Evolutionary conservation across 2,113 vertebrate genomes (phyloP).

Genomic region (Urocynchramus pylzowi): DNA sequence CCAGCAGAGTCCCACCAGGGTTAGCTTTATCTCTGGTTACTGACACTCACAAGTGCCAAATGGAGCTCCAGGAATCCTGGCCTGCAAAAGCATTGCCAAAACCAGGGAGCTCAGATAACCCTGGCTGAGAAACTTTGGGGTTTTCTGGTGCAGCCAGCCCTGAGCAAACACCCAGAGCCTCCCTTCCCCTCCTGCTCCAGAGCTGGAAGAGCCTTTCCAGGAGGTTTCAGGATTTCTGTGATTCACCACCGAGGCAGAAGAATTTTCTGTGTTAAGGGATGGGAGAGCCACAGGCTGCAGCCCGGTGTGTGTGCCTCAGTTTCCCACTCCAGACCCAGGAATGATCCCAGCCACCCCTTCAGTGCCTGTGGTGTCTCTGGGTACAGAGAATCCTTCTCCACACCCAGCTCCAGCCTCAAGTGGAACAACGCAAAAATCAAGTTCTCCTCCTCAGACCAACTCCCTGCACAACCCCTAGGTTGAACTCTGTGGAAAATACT

Average conservation of each 20-base stretch:
- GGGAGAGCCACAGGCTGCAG: not conserved
- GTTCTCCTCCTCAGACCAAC: not conserved
- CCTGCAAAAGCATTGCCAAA: not conserved
- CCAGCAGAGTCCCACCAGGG: not conserved
- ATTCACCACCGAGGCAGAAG: not conserved
- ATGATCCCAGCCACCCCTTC: not conserved
- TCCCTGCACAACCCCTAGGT: not conserved
- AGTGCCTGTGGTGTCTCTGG: fast-evolving
- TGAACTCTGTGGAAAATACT: constrained; percentile 62
- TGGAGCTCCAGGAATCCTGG: fast-evolving
- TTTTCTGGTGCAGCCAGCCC: not conserved
- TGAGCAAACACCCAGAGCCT: not conserved
- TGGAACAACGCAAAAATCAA: not conserved
- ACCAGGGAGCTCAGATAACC: not conserved
- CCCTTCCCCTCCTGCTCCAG: not conserved
- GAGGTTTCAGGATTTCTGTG: not conserved
- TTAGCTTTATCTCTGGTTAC: not conserved
- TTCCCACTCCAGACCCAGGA: fast-evolving
- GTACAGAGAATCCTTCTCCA: not conserved
- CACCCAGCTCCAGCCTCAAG: not conserved
- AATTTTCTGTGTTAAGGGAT: not conserved
- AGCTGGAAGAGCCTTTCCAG: not conserved
- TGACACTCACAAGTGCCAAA: not conserved
- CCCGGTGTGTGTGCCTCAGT: fast-evolving
- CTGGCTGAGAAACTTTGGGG: not conserved